Conservation (phyloP, 2,113 vertebrate genomes). For the Eidolon helvum region DNA sequence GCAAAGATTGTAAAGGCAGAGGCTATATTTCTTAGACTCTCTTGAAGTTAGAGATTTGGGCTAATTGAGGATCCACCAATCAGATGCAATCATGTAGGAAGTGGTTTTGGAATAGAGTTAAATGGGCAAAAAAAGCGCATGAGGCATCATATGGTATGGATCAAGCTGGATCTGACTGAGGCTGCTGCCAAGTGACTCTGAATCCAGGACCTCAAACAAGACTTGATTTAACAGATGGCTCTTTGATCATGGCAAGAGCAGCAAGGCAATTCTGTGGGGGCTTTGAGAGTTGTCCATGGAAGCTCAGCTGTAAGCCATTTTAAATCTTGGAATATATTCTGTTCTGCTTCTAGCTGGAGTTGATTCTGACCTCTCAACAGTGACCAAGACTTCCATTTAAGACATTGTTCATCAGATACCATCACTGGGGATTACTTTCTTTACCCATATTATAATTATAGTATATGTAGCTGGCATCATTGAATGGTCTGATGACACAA, state of each 20-base stretch:
- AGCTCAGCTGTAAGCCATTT: neutral
- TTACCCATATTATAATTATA: neutral
- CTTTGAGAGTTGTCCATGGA: neutral
- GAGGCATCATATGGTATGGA: neutral
- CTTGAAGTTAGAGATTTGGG: neutral
- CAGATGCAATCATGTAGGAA: neutral
- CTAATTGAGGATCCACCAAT: neutral
- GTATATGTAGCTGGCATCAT: neutral
- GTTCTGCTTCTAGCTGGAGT: neutral
- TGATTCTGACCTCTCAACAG: neutral
- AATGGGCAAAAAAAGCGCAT: neutral
- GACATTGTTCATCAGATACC: neutral
- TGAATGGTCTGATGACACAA: constrained; percentile 8
- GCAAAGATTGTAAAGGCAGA: constrained; percentile 8
- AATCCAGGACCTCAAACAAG: neutral
- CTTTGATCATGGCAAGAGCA: neutral
- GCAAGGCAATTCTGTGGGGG: neutral
- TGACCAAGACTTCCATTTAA: neutral
- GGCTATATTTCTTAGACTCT: neutral
- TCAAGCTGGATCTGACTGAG: neutral
- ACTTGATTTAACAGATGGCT: neutral
- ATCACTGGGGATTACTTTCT: neutral
- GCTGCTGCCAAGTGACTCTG: neutral
- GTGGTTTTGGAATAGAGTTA: neutral
- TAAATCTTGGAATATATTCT: neutral